phyloP scores from a whole-genome alignment of 2,797 vertebrate genomes.

The Chelon auratus region DNA sequence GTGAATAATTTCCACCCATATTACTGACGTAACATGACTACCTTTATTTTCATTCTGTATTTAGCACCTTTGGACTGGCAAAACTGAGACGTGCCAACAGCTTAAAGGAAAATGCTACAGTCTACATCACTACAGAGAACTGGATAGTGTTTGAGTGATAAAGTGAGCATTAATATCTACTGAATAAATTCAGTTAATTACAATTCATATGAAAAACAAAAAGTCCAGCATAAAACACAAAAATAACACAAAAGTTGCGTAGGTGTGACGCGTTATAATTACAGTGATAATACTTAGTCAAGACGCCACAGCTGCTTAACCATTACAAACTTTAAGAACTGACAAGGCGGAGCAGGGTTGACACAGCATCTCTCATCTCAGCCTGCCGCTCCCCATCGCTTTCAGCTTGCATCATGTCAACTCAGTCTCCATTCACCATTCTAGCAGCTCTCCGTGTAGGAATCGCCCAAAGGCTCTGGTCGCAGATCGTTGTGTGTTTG shows the following conservation, averaged over 20 bases:
- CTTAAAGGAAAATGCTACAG: too few relatives aligned
- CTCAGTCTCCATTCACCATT: slow-evolving; percentile 47
- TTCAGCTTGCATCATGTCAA: slow-evolving; percentile 71
- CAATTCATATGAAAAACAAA: neutral
- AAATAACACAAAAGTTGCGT: neutral
- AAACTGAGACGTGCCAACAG: too few relatives aligned
- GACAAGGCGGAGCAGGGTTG: slow-evolving; percentile 64
- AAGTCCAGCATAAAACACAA: neutral
- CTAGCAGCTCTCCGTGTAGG: slow-evolving; percentile 42
- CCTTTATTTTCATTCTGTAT: neutral
- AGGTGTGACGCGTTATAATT: slow-evolving; percentile 49
- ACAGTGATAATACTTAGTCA: slow-evolving; percentile 70
- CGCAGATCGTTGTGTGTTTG: slow-evolving; percentile 59
- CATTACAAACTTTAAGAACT: slow-evolving; percentile 51
- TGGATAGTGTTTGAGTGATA: too few relatives aligned
- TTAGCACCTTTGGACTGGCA: too few relatives aligned
- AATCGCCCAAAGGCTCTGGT: slow-evolving; percentile 57
- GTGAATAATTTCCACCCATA: too few relatives aligned
- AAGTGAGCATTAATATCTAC: neutral
- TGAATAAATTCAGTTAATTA: neutral
- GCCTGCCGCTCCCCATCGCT: slow-evolving; percentile 59
- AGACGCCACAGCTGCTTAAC: slow-evolving; percentile 65
- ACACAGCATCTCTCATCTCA: slow-evolving; percentile 62
- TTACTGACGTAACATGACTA: too few relatives aligned
- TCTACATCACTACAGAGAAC: too few relatives aligned